These are phyloP conservation scores for Campylomormyrus numenius DNA, from an alignment of 2,113 vertebrate genomes.

Conservation along the genomic window DNA sequence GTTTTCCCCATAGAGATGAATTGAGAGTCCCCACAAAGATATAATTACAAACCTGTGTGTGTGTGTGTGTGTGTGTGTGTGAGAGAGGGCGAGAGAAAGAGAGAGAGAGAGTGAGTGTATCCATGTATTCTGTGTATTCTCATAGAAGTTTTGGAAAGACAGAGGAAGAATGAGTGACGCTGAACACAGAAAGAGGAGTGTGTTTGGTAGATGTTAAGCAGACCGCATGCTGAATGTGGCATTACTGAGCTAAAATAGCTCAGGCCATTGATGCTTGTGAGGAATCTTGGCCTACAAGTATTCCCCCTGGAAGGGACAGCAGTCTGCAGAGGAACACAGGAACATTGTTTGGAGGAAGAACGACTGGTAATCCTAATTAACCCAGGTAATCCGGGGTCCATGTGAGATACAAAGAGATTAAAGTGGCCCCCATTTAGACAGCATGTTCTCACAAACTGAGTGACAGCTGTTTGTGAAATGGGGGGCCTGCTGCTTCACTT, in stretches of 20 bases:
- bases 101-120: not conserved
- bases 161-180: not conserved
- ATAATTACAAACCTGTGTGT: too few species aligned
- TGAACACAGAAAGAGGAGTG: not conserved
- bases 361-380: constrained; percentile 11
- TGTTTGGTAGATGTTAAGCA: not conserved
- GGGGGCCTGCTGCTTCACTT: not conserved
- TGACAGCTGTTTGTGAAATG: constrained; percentile 3
- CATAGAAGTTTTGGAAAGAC: not conserved
- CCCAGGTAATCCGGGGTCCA: constrained; percentile 10
- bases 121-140: not conserved
- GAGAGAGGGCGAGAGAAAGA: too few species aligned
- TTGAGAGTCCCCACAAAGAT: too few species aligned
- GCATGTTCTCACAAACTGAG: constrained; percentile 11
- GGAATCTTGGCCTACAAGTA: not conserved
- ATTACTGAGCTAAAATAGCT: not conserved
- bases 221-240: not conserved
- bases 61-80: too few species aligned
- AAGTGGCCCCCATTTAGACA: not conserved
- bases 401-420: constrained; percentile 9
- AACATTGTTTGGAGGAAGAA: not conserved
- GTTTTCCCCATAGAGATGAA: too few species aligned
- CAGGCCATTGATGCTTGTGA: not conserved
- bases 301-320: constrained; percentile 1
- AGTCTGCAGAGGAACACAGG: not conserved